Evolutionary conservation across 1,140 invertebrate species (phyloP), one percentile per base, ranked within the genome.

Genomic region (Diabrotica virgifera): DNA sequence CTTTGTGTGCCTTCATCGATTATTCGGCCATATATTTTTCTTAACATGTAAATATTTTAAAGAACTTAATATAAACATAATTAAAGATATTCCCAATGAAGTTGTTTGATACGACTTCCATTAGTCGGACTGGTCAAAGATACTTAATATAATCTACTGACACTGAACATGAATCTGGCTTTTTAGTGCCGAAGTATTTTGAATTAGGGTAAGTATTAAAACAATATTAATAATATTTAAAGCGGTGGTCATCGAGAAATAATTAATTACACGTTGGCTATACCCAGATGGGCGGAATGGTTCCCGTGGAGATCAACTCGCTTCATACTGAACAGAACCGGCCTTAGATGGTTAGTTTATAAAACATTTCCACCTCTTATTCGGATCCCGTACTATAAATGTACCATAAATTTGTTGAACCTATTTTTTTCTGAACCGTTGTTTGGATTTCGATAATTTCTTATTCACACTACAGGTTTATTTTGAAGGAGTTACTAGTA

Each of bases 221-320:
- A 60, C 50, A 60, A 51, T 51, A 36, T 60, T 60, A 60, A 40
- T 60, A 60, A 60, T 60, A 60, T 60, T 51, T 8, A 60, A 52
- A 40, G 59, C 46, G 24, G 59, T 60, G 59, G 59, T 60, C 59
- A 60, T 60, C 59, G 59, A 52, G 9, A 14, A 60, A 60, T 36
- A 60, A 60, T 60, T 60, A 60, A 60, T 60, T 51, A 60, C n/a
- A 46, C 5, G n/a, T n/a, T 46, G 40, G 40, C 8, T 52, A 24
- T 60, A 60, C 40, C 40, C 59, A n/a, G 59, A 52, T 60, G 59
- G 59, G 50, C 59, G 59, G 40, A 51, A 35, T 24, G 38, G 38
- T 14, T 36, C 6, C 55, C 10, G 55, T n/a, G 12, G 55, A 37
- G 40, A 51, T 8, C 9, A n/a, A 6, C 11, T 14, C 10, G 13